Percentiles rank a stretch among this genome's conserved stretches.
Evolutionary conservation across 2,113 vertebrate genomes (phyloP).

Genomic region (Labeo rohita): DNA sequence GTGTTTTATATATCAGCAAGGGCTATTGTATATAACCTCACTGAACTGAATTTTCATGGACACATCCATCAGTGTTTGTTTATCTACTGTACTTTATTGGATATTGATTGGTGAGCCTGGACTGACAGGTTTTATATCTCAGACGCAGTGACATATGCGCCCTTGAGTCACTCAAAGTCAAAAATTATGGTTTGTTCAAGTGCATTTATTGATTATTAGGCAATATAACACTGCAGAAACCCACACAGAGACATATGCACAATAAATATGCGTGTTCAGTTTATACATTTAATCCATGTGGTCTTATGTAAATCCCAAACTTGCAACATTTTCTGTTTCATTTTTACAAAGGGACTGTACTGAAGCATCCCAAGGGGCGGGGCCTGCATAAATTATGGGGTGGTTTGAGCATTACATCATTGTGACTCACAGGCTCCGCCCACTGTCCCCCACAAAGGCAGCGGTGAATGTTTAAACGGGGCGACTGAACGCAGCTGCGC

Average conservation of each 20-base stretch:
- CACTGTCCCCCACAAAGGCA: conserved; percentile 24
- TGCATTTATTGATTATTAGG: conserved; percentile 12
- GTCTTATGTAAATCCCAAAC: background rate
- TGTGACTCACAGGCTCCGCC: conserved; percentile 44
- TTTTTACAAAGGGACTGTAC: conserved; percentile 4
- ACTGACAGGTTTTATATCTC: conserved; percentile 60
- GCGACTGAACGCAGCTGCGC: background rate
- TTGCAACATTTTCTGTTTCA: background rate
- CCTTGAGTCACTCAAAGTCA: conserved; percentile 63
- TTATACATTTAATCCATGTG: background rate
- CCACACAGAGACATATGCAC: background rate
- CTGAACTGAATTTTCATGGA: background rate
- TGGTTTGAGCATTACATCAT: conserved; percentile 55
- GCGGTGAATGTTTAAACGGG: background rate
- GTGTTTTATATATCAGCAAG: background rate
- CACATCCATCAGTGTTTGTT: background rate
- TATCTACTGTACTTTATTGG: background rate
- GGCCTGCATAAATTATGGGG: conserved; percentile 34
- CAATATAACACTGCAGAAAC: background rate
- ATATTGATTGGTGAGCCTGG: conserved; percentile 35
- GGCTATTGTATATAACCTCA: background rate
- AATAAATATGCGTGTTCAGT: background rate
- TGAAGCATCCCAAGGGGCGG: background rate
- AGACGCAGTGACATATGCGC: conserved; percentile 46
- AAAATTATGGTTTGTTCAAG: background rate